Evolutionary conservation across 2,113 vertebrate genomes (phyloP).

Genomic region (Arizona elegans): DNA sequence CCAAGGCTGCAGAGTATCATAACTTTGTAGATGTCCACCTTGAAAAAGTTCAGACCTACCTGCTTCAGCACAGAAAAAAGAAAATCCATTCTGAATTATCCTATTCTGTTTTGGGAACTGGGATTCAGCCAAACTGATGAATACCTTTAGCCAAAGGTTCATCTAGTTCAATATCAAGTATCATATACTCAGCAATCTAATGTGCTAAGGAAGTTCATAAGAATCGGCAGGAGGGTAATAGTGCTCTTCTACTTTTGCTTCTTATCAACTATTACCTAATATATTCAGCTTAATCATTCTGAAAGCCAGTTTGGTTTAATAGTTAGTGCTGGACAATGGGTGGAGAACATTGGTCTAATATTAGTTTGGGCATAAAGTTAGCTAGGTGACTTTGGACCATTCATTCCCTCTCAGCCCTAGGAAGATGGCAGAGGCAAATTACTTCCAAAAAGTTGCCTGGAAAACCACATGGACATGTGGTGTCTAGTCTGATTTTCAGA

Average conservation of each 20-base stretch:
- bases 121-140: background rate
- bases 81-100: background rate
- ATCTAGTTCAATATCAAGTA: background rate
- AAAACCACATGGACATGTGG: background rate
- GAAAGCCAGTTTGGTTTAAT: background rate
- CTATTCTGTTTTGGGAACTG: background rate
- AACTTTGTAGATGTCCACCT: background rate
- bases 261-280: background rate
- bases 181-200: background rate
- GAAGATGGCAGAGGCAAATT: background rate
- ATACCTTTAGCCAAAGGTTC: background rate
- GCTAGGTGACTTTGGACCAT: background rate
- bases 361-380: background rate
- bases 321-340: background rate
- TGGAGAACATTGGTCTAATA: background rate
- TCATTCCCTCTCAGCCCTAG: background rate
- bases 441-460: background rate
- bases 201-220: background rate
- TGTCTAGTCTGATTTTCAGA: background rate
- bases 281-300: background rate
- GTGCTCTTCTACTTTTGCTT: background rate
- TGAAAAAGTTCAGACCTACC: background rate
- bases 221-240: background rate
- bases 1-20: background rate
- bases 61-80: background rate